Conservation (phyloP, 2,113 vertebrate genomes). For the Connochaetes taurinus region DNA sequence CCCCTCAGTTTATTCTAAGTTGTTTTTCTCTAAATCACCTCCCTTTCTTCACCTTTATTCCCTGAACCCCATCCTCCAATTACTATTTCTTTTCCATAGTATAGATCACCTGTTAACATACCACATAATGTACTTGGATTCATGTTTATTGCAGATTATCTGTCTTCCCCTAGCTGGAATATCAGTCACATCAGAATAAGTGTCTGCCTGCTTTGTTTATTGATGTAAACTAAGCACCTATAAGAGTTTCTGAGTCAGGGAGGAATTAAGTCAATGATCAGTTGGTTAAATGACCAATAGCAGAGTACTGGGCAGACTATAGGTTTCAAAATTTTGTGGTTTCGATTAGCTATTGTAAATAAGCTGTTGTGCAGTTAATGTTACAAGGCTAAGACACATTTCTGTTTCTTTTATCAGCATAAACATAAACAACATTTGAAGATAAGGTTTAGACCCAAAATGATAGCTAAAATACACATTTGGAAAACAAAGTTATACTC, state of each 20-base stretch:
- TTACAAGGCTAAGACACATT: not conserved
- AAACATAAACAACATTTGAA: not conserved
- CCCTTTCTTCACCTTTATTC: not conserved
- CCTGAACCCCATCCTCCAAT: not conserved
- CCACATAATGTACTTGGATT: not conserved
- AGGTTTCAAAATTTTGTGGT: not conserved
- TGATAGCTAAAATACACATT: not conserved
- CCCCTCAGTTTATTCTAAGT: not conserved
- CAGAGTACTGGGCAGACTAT: not conserved
- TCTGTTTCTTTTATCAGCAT: not conserved
- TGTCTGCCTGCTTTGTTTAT: not conserved
- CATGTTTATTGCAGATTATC: not conserved
- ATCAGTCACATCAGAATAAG: not conserved
- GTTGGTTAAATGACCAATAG: not conserved
- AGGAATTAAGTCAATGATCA: not conserved
- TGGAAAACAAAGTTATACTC: not conserved
- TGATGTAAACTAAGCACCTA: not conserved
- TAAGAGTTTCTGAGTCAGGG: not conserved
- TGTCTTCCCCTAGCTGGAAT: not conserved
- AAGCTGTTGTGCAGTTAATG: not conserved
- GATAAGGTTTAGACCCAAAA: not conserved
- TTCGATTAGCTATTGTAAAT: not conserved
- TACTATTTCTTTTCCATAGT: not conserved
- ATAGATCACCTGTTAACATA: not conserved
- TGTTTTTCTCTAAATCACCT: not conserved